These are phyloP conservation scores for Drosophila ochracea DNA, from an alignment of 2,888 invertebrate species.

Conservation along the genomic window DNA sequence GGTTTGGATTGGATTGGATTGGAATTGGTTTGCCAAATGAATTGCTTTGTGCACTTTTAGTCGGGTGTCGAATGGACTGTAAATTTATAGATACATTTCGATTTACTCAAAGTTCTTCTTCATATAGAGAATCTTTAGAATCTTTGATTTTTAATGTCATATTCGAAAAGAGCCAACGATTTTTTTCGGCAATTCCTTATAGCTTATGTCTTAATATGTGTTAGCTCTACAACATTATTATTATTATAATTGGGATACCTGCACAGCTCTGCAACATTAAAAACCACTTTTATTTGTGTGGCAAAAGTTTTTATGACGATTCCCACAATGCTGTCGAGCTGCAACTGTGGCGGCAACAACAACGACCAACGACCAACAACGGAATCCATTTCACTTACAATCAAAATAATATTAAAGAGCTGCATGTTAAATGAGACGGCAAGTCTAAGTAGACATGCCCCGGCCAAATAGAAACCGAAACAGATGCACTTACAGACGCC, in stretches of 20 bases:
- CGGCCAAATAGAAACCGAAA: conserved; percentile 13
- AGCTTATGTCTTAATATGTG: neutral
- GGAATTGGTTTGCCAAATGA: conserved; percentile 18
- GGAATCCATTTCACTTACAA: conserved; percentile 68
- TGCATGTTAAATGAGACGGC: conserved; percentile 68
- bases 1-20: neutral
- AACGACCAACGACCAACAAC: too few relatives aligned
- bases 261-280: neutral
- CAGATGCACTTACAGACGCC: conserved; percentile 1
- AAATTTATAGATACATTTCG: neutral
- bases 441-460: conserved; percentile 22
- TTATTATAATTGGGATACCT: too few relatives aligned
- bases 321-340: conserved; percentile 3
- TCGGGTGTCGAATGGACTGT: neutral
- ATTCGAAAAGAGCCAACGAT: neutral
- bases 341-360: conserved; percentile 2
- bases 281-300: neutral
- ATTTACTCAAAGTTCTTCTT: neutral
- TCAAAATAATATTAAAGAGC: conserved; percentile 63
- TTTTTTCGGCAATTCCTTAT: neutral
- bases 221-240: neutral
- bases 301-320: neutral
- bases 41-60: neutral
- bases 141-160: neutral
- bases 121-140: neutral